Percentiles rank a stretch among this genome's conserved stretches.
Conservation (phyloP, 2,797 vertebrate species). For the Poeciliopsis turneri region DNA sequence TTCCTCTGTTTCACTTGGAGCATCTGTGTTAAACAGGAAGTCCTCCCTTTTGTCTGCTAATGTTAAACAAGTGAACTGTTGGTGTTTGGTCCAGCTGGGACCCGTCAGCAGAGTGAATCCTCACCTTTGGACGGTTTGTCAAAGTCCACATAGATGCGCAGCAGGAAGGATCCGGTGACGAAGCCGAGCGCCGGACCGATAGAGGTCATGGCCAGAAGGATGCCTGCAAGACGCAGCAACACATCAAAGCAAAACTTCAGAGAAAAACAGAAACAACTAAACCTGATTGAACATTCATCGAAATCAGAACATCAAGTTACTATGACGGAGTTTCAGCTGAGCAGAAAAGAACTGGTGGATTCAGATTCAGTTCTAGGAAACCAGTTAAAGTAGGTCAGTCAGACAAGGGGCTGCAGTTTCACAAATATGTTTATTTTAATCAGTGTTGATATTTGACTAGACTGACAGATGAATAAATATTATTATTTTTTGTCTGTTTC, state of each 20-base stretch:
- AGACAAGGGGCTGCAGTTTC: not conserved
- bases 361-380: slow-evolving; percentile 3
- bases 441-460: not conserved
- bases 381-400: slow-evolving; percentile 5
- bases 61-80: not conserved
- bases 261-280: not conserved
- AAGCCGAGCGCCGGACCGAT: slow-evolving; percentile 90
- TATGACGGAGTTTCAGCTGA: not conserved
- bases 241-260: not conserved
- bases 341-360: not conserved
- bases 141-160: slow-evolving; percentile 89
- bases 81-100: not conserved
- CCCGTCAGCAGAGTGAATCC: not conserved
- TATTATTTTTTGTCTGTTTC: not conserved
- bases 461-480: not conserved
- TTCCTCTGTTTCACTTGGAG: not conserved
- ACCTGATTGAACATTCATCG: not conserved
- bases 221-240: slow-evolving; percentile 75
- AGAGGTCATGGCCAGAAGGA: slow-evolving; percentile 87
- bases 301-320: not conserved
- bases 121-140: slow-evolving; percentile 79
- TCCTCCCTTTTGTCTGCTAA: not conserved
- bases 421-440: not conserved
- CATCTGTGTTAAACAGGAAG: slow-evolving; percentile 8
- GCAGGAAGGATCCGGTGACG: slow-evolving; percentile 84